Evolutionary conservation across 2,113 vertebrate genomes (phyloP).

Genomic region (Limnothrissa miodon): DNA sequence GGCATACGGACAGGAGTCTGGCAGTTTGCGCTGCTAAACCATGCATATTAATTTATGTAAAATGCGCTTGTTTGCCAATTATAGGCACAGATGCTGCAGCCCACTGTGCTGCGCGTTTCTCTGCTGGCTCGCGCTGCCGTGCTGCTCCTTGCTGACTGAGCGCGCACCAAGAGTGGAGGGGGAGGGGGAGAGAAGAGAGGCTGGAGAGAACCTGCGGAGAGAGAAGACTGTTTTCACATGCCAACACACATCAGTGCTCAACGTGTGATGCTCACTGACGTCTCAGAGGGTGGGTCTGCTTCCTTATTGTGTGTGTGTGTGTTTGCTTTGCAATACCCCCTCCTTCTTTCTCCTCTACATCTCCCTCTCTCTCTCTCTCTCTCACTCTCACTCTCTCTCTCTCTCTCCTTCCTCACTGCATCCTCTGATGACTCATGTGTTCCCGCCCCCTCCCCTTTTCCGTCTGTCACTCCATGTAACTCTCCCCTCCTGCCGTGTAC

Average conservation of each 20-base stretch:
- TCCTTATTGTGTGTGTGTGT: not conserved
- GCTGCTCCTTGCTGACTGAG: not conserved
- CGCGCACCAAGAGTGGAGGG: not conserved
- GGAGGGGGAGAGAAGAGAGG: not conserved
- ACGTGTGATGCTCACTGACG: not conserved
- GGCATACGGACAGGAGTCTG: slow-evolving; percentile 12
- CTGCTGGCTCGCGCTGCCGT: not conserved
- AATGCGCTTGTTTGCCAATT: slow-evolving; percentile 30
- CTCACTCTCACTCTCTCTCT: not conserved
- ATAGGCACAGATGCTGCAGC: slow-evolving; percentile 22
- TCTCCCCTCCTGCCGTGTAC: slow-evolving; percentile 24
- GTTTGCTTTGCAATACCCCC: not conserved
- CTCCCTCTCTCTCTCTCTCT: slow-evolving; percentile 16
- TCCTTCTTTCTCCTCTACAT: not conserved
- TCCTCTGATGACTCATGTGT: slow-evolving; percentile 64
- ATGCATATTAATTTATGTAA: slow-evolving; percentile 37
- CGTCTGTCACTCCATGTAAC: slow-evolving; percentile 51
- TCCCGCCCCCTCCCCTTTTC: slow-evolving; percentile 61
- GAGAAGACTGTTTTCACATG: not conserved
- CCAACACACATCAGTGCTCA: not conserved
- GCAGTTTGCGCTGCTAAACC: slow-evolving; percentile 18
- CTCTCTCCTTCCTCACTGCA: slow-evolving; percentile 40
- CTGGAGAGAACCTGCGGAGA: not conserved
- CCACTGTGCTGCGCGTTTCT: not conserved
- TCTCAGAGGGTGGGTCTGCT: not conserved